Evolutionary conservation across 2,113 vertebrate species (phyloP).

Genomic region (Phrynosoma blainvillii): DNA sequence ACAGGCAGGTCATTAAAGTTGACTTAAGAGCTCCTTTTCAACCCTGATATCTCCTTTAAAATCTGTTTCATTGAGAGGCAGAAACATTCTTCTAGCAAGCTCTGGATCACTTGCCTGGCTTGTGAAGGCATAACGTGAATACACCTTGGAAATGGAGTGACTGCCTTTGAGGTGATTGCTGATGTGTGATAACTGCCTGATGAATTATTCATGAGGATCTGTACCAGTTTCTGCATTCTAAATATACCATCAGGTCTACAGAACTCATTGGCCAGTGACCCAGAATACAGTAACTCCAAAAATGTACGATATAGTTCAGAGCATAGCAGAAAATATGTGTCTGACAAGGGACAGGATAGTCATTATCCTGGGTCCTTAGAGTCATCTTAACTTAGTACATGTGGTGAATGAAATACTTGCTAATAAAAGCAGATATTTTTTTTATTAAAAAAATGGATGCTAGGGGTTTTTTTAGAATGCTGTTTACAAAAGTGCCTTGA

Average conservation of each 20-base stretch:
- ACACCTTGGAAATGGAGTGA: conserved; percentile 22
- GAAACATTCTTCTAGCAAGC: conserved; percentile 11
- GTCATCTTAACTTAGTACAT: conserved; percentile 29
- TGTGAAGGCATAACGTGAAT: conserved; percentile 3
- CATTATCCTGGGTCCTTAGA: conserved; percentile 16
- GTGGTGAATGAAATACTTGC: conserved; percentile 16
- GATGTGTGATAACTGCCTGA: conserved; percentile 30
- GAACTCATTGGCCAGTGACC: conserved; percentile 27
- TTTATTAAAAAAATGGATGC: too few relatives aligned
- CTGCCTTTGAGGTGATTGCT: conserved; percentile 23
- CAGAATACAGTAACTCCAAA: conserved; percentile 35
- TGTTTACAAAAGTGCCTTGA: background rate
- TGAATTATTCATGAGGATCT: conserved; percentile 28
- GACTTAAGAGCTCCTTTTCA: conserved; percentile 29
- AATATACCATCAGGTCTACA: conserved; percentile 19
- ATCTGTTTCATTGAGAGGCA: conserved; percentile 20
- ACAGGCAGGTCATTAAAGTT: conserved; percentile 32
- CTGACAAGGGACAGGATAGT: conserved; percentile 24
- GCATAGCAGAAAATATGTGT: conserved; percentile 19
- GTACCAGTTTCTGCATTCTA: conserved; percentile 20
- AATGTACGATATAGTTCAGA: conserved; percentile 32
- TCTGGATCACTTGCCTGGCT: conserved; percentile 8
- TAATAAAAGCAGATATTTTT: background rate
- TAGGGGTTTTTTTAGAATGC: background rate
- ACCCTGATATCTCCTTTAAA: conserved; percentile 25